Conservation (phyloP, 2,888 invertebrate species). For the Euplagia quadripunctaria region DNA sequence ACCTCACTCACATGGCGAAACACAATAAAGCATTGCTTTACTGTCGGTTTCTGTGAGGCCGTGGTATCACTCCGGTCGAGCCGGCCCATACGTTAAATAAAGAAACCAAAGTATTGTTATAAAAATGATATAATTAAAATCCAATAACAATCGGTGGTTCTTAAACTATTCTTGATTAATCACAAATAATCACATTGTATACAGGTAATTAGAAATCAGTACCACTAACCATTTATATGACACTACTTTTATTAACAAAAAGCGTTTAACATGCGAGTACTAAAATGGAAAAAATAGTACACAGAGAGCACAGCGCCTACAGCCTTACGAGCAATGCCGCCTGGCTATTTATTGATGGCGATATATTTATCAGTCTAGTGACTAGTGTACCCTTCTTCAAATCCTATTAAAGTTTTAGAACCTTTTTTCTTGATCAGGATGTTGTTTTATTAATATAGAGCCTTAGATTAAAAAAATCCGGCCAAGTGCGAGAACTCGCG, state of each 20-base stretch:
- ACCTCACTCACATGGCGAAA: no score
- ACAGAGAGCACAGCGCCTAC: neutral
- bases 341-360: neutral
- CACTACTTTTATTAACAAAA: neutral
- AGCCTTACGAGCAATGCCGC: neutral
- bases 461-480: no score
- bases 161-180: slow-evolving; percentile 43
- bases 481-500: no score
- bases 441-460: no score
- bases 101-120: slow-evolving; percentile 25
- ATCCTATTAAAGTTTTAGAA: no score
- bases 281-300: neutral
- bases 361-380: neutral
- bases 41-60: no score
- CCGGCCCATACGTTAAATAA: slow-evolving; percentile 14
- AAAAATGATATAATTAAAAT: slow-evolving; percentile 39
- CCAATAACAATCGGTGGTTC: slow-evolving; percentile 45
- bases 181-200: slow-evolving; percentile 50
- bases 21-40: no score
- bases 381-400: no score
- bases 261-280: neutral
- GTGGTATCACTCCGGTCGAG: no score
- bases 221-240: neutral
- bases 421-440: no score
- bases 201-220: slow-evolving; percentile 1